A percentile compares a stretch with the other conserved stretches of the same genome.
phyloP scores from a whole-genome alignment of 1,140 invertebrate genomes.

The Telenomus remus region DNA sequence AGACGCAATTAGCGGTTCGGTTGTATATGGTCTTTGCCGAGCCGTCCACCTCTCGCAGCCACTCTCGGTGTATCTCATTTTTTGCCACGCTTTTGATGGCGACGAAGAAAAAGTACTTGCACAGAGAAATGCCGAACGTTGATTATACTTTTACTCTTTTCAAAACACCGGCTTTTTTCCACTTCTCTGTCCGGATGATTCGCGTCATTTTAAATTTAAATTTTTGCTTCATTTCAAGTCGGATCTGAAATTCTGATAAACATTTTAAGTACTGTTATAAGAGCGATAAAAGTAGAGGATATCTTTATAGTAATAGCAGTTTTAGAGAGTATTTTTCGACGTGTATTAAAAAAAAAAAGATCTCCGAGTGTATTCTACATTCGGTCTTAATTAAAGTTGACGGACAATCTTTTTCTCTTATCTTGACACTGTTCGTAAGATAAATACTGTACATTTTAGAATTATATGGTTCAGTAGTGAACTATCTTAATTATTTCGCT shows the following conservation, averaged over 20 bases:
- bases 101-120: background rate
- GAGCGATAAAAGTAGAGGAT: too few relatives aligned
- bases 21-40: conserved; percentile 13
- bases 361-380: too few relatives aligned
- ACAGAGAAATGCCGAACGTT: too few relatives aligned
- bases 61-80: background rate
- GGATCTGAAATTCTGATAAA: too few relatives aligned
- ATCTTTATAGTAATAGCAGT: too few relatives aligned
- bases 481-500: conserved; percentile 10
- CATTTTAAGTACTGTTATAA: too few relatives aligned
- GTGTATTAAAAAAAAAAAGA: too few relatives aligned
- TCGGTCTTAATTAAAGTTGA: conserved; percentile 19
- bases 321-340: too few relatives aligned
- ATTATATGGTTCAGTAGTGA: conserved; percentile 5
- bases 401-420: conserved; percentile 39
- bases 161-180: background rate
- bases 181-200: too few relatives aligned
- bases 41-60: conserved; percentile 8
- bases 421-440: conserved; percentile 10
- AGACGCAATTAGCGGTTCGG: conserved; percentile 31
- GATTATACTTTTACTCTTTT: background rate
- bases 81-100: conserved; percentile 16
- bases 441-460: conserved; percentile 12
- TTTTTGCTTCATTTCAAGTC: too few relatives aligned
- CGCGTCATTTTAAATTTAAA: too few relatives aligned